phyloP scores from a whole-genome alignment of 30 jellyfish, hydroid and myxozoan genomes.

The Chrysaora quinquecirrha region DNA sequence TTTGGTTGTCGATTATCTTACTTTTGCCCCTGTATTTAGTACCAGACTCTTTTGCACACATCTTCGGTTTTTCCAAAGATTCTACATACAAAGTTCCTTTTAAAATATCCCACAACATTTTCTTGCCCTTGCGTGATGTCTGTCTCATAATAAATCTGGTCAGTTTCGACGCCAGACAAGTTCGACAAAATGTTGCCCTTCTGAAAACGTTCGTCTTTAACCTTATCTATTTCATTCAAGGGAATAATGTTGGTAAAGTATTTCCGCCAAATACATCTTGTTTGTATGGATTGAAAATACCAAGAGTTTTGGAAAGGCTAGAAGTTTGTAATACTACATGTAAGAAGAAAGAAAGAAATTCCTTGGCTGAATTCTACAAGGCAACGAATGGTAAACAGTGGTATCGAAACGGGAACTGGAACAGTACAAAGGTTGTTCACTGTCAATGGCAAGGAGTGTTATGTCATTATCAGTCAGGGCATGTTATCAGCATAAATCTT shows the following conservation, averaged over 20 bases:
- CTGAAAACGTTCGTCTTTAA: not conserved
- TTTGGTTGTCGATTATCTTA: too few relatives aligned
- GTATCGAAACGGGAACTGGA: constrained; percentile 23
- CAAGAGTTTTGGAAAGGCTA: constrained; percentile 18
- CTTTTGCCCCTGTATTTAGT: too few relatives aligned
- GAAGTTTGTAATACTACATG: constrained; percentile 35
- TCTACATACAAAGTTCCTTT: too few relatives aligned
- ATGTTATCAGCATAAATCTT: constrained; percentile 32
- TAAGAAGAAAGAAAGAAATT: constrained; percentile 21
- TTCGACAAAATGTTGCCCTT: too few relatives aligned
- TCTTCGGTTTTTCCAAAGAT: too few relatives aligned
- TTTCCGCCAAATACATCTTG: constrained; percentile 22
- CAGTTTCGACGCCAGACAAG: too few relatives aligned
- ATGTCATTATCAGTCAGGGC: constrained; percentile 35
- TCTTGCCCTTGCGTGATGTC: too few relatives aligned
- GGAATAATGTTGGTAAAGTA: too few relatives aligned
- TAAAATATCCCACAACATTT: too few relatives aligned
- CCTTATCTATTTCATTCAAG: not conserved
- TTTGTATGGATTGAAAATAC: constrained; percentile 23
- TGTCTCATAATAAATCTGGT: too few relatives aligned
- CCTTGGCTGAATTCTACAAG: not conserved
- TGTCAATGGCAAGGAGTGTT: constrained; percentile 62
- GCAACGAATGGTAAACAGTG: constrained; percentile 29
- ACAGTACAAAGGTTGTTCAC: constrained; percentile 6
- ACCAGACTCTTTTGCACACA: too few relatives aligned